phyloP scores from a whole-genome alignment of 2,113 vertebrate species.

The Campylomormyrus numenius region DNA sequence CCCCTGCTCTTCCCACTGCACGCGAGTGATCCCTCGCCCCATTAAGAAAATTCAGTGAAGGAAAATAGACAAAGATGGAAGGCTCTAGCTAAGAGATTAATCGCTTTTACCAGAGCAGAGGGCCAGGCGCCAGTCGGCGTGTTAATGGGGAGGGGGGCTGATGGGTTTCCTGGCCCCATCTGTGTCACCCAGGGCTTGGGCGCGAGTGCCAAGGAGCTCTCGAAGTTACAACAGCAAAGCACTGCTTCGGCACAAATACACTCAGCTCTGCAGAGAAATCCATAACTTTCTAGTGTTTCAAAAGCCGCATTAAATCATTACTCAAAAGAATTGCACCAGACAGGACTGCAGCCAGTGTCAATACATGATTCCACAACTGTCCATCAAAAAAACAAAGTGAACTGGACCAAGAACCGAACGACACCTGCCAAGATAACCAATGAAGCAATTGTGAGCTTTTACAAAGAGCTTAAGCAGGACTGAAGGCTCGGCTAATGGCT shows the following conservation, averaged over 20 bases:
- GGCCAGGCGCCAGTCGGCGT: background rate
- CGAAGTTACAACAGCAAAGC: background rate
- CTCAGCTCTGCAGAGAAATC: background rate
- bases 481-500: background rate
- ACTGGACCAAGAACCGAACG: background rate
- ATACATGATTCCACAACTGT: background rate
- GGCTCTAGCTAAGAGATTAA: background rate
- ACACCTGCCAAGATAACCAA: constrained; percentile 1
- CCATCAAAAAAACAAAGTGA: background rate
- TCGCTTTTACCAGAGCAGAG: background rate
- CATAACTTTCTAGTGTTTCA: background rate
- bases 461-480: background rate
- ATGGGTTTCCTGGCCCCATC: background rate
- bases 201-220: background rate
- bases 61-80: background rate
- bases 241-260: background rate
- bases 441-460: background rate
- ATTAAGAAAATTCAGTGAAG: background rate
- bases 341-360: background rate
- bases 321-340: background rate
- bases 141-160: background rate
- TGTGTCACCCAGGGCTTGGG: background rate
- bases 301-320: background rate
- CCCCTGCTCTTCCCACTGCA: background rate
- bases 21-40: background rate